Evolutionary conservation across 2,888 invertebrate species (phyloP).

Genomic region (Trilocha varians): DNA sequence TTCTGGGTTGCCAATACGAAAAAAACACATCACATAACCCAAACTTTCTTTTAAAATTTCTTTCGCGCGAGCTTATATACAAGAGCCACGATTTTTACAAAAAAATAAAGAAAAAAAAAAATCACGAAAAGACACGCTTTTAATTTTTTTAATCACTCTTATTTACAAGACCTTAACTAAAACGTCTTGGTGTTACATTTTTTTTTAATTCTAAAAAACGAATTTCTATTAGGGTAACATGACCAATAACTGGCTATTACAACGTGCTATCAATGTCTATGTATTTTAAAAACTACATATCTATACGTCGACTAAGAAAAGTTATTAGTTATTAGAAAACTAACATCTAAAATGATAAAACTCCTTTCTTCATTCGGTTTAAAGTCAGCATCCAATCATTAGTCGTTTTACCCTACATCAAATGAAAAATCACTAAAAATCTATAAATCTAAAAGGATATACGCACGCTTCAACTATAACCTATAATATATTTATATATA

Average conservation of each 20-base stretch:
- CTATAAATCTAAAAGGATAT: neutral
- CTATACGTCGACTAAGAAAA: no score
- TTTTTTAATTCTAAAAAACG: slow-evolving; percentile 15
- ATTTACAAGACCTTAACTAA: slow-evolving; percentile 44
- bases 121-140: no score
- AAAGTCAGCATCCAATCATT: no score
- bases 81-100: slow-evolving; percentile 25
- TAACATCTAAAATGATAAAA: no score
- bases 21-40: neutral
- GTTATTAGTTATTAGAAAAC: no score
- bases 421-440: neutral
- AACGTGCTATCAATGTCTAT: no score
- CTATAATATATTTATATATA: slow-evolving; percentile 11
- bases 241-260: no score
- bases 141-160: slow-evolving; percentile 20
- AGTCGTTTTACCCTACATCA: no score
- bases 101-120: no score
- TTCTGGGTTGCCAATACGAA: slow-evolving; percentile 2
- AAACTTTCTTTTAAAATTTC: slow-evolving; percentile 1
- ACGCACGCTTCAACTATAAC: slow-evolving; percentile 3
- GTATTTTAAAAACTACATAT: no score
- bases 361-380: no score
- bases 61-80: slow-evolving; percentile 27
- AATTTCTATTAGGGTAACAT: no score
- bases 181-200: slow-evolving; percentile 59